A percentile compares a stretch with the other conserved stretches of the same genome.
Conservation (phyloP, 2,888 invertebrate genomes). For the Malthinus seriepunctatus region DNA sequence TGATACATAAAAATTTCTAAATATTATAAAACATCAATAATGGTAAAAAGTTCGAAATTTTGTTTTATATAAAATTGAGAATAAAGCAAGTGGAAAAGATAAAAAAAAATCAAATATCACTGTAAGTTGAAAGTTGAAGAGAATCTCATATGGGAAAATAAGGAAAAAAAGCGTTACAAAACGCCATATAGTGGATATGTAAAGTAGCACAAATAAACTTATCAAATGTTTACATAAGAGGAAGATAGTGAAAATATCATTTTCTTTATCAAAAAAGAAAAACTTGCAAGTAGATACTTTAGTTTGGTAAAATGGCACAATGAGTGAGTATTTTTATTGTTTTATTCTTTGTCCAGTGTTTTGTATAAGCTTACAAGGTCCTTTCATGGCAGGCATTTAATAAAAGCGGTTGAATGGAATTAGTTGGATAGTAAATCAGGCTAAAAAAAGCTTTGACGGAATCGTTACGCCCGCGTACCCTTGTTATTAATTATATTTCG, state of each 20-base stretch:
- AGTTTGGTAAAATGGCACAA: background rate
- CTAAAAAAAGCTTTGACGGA: conserved; percentile 7
- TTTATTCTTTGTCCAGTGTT: conserved; percentile 3
- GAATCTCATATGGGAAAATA: conserved; percentile 1
- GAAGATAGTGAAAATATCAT: background rate
- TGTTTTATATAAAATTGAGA: background rate
- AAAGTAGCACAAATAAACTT: conserved; percentile 5
- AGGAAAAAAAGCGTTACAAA: background rate
- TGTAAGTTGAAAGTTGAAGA: background rate
- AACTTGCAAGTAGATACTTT: conserved; percentile 1
- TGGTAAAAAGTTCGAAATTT: background rate
- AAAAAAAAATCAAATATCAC: background rate
- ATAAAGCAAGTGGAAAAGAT: background rate
- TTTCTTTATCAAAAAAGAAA: background rate
- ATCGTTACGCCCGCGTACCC: conserved; percentile 6
- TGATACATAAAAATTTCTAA: no score
- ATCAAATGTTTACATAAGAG: background rate
- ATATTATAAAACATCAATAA: no score
- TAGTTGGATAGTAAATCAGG: conserved; percentile 5
- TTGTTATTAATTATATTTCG: conserved; percentile 6
- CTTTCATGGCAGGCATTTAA: conserved; percentile 5
- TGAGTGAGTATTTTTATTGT: conserved; percentile 4
- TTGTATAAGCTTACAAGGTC: conserved; percentile 3
- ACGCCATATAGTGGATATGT: background rate
- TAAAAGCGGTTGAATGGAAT: conserved; percentile 7